Base-by-base conservation (phyloP, 2,888 invertebrate species). In the Nycteola revayana region DNA sequence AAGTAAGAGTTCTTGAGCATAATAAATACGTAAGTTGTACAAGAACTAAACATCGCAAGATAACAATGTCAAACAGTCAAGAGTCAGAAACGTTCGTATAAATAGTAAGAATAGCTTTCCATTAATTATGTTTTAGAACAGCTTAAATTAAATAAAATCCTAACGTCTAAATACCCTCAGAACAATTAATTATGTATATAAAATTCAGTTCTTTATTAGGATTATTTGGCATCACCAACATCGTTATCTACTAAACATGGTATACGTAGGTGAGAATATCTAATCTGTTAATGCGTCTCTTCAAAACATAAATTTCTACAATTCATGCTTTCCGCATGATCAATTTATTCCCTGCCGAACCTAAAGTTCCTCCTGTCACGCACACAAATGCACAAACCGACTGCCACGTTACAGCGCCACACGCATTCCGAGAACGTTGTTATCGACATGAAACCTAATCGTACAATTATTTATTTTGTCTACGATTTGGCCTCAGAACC, bases 191-290 rank as follows among this genome's bases (percentile, higher is more conserved):
- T 57, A 82, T 80, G 78, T 82, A 84, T 88, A 85, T 81, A 87
- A 82, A 88, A 86, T 87, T 88, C 88, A 88, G 87, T 87, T 88
- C 87, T 88, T 87, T 87, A 87, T 82, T 84, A 87, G 83, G 84
- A 83, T 88, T 86, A 86, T 88, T 87, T 86, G 87, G 87, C 88
- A 85, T 86, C 82, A 86, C 87, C 88, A 85, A 79, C 75, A 81
- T 76, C 68, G 74, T 75, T 76, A 81, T 52, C 82, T 87, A 86
- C 82, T 81, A 77, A 82, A 82, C 76, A 79, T 80, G 83, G 85
- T 87, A 82, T 78, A 85, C 82, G 80, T 78, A 77, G 77, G 76
- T 82, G 83, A 78, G 62, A 82, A 77, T 80, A 82, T 84, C 83
- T 78, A 77, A 76, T 78, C 67, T 76, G 66, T 75, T 77, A 74